Base-by-base conservation (phyloP, 2,113 vertebrate species). In the Anguilla rostrata region DNA sequence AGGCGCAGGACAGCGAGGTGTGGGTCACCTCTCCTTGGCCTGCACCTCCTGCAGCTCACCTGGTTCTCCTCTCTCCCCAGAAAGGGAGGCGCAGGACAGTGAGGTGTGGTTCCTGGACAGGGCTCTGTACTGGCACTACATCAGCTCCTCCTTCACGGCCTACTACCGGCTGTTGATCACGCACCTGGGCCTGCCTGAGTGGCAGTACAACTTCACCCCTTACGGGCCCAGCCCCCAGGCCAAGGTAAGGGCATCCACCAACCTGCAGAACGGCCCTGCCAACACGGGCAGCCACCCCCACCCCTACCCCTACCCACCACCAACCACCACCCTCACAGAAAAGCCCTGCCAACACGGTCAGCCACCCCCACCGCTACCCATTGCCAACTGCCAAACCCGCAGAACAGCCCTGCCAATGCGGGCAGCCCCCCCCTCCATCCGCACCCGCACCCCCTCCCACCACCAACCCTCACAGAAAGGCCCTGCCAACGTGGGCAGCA, bases 81-180 rank as follows among this genome's bases (percentile, higher is more conserved):
- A 95, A 83, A 92, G 95, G 60, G 90, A 94, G 26, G 94, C 95
- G 7, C 91, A 96, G 82, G 95, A 96, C 82, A 96, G 97, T 86
- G 97, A 98, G 89, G 96, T 99, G 87, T 99, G 98, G 98, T 98
- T 99, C 90, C 94, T 99, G 89, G 98, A 99, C 92, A 95, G 97
- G 87, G 97, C 97, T 0, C 93, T 99, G 16, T 97, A 97, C 88
- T 99, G 98, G 98, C 97, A 99, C 91, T 98, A 97, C 90, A 94
- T 99, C 84, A 98, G 96, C 0, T 89, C 97, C 75, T 97, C 96
- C 81, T 99, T 99, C 91, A 98, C 96, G 0, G 96, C 98, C 57
- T 99, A 98, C 90, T 99, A 98, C 91, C 95, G 98, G 80, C 95
- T 99, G 87, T 97, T 99, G 91, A 96, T 99, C 91, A 98, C 97